These are phyloP conservation scores for Xenotilapia leptura DNA, from an alignment of 2,113 vertebrate genomes.

Conservation along the genomic window DNA sequence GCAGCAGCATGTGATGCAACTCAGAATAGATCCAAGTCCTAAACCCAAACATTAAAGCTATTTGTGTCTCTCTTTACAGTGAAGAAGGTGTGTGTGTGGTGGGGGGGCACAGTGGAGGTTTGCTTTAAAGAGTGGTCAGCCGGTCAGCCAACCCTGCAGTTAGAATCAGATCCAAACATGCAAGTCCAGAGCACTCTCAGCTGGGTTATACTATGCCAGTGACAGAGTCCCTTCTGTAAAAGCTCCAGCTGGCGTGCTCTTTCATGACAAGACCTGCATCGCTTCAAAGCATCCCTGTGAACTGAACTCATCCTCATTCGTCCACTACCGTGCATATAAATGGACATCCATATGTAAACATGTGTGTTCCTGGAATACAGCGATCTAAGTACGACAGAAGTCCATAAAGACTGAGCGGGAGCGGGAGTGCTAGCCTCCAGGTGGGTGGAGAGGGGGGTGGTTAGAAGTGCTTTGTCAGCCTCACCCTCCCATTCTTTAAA, in stretches of 20 bases:
- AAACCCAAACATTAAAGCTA: neutral
- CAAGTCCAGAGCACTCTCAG: neutral
- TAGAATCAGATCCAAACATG: neutral
- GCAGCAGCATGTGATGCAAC: neutral
- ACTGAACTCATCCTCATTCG: slow-evolving; percentile 9
- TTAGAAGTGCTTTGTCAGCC: slow-evolving; percentile 48
- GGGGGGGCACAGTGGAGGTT: neutral
- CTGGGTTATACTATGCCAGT: neutral
- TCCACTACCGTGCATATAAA: neutral
- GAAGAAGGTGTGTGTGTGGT: neutral
- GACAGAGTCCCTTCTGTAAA: neutral
- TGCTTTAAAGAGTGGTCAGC: neutral
- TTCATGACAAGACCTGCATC: slow-evolving; percentile 7
- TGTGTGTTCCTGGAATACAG: neutral
- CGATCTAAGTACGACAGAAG: neutral
- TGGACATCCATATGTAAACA: neutral
- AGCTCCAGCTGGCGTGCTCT: slow-evolving; percentile 18
- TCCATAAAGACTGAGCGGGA: neutral
- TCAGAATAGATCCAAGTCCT: neutral
- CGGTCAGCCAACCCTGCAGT: neutral
- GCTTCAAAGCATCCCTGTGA: slow-evolving; percentile 28
- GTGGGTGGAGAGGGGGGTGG: neutral
- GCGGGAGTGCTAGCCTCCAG: neutral
- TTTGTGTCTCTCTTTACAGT: neutral
- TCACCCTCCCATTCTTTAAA: slow-evolving; percentile 45